A percentile compares a stretch with the other conserved stretches of the same genome.
Conservation (phyloP, 2,888 invertebrate species). For the Tuberolachnus salignus region DNA sequence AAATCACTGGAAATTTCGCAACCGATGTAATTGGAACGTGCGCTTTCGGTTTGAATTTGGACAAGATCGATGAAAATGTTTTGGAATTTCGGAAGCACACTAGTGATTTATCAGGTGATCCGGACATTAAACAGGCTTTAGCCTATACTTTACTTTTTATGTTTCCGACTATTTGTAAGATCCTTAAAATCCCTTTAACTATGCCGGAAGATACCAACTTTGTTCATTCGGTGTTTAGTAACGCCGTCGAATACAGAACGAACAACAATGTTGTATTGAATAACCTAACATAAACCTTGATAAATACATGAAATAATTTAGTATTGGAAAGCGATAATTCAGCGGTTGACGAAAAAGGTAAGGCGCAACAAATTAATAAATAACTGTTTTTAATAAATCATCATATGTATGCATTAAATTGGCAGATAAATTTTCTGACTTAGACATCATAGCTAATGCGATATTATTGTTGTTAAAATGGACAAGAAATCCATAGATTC, state of each 20-base stretch:
- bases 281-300: background rate
- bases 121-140: background rate
- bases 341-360: no score
- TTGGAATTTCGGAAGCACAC: conserved; percentile 61
- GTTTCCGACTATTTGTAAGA: background rate
- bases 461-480: conserved; percentile 18
- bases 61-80: conserved; percentile 62
- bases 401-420: no score
- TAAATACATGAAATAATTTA: background rate
- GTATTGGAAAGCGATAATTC: background rate
- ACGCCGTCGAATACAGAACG: background rate
- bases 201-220: background rate
- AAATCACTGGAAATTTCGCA: conserved; percentile 63
- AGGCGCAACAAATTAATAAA: no score
- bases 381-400: no score
- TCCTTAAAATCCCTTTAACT: background rate
- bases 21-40: conserved; percentile 65
- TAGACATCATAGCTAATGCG: conserved; percentile 27
- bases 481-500: no score
- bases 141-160: background rate
- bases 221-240: background rate
- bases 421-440: background rate
- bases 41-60: conserved; percentile 65
- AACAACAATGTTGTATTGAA: background rate
- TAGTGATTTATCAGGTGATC: background rate